Evolutionary conservation across 2,888 invertebrate genomes (phyloP).

Genomic region (Brenthis hecate): DNA sequence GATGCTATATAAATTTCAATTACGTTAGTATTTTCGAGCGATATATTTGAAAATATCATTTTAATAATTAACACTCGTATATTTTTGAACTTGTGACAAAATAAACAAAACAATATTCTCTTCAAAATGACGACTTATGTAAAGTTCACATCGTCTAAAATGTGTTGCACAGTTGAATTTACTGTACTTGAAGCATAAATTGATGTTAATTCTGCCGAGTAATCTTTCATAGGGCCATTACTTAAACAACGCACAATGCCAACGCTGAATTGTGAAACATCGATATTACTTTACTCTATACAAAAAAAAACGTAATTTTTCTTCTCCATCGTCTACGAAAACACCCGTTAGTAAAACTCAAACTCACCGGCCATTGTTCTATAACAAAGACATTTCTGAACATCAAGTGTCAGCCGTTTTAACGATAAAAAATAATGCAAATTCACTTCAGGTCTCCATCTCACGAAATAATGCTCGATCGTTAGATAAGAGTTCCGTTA

Average conservation of each 20-base stretch:
- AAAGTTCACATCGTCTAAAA: too few species aligned
- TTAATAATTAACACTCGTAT: too few species aligned
- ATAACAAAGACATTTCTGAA: conserved; percentile 63
- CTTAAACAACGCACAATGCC: conserved; percentile 1
- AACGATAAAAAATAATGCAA: conserved; percentile 35
- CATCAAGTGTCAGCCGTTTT: conserved; percentile 63
- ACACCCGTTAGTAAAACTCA: conserved; percentile 39
- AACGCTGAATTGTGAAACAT: conserved; percentile 12
- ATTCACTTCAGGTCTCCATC: conserved; percentile 46
- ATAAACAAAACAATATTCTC: too few species aligned
- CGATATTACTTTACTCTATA: not conserved
- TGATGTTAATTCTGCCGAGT: too few species aligned
- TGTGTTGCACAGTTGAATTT: too few species aligned
- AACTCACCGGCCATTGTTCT: conserved; percentile 71
- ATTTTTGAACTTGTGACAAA: too few species aligned
- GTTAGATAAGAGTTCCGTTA: conserved; percentile 70
- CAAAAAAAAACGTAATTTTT: conserved; percentile 3
- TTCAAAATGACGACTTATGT: too few species aligned
- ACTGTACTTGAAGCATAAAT: too few species aligned
- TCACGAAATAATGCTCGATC: conserved; percentile 67
- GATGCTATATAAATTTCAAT: too few species aligned
- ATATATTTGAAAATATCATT: too few species aligned
- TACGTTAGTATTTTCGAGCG: too few species aligned
- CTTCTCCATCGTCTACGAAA: not conserved
- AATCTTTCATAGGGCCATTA: not conserved